These are phyloP conservation scores for Tetramorium bicarinatum DNA, from an alignment of 2,888 invertebrate species.

Conservation along the genomic window DNA sequence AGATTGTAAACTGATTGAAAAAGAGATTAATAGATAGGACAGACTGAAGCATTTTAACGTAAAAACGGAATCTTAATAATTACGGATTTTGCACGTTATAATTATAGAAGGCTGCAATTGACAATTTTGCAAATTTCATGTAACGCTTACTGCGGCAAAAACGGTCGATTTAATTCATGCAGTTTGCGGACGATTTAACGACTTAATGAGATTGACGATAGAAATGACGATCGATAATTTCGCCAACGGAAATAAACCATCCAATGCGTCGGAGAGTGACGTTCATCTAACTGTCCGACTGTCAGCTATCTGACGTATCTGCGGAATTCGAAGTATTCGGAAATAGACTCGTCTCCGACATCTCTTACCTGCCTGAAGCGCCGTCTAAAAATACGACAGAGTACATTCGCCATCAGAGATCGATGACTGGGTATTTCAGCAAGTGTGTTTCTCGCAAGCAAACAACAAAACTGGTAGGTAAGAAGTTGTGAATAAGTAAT, in stretches of 20 bases:
- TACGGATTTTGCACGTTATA: neutral
- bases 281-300: slow-evolving; percentile 57
- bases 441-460: slow-evolving; percentile 23
- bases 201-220: slow-evolving; percentile 45
- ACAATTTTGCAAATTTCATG: slow-evolving; percentile 18
- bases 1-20: neutral
- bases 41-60: neutral
- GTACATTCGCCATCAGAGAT: slow-evolving; percentile 53
- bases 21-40: neutral
- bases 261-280: slow-evolving; percentile 59
- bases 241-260: slow-evolving; percentile 63
- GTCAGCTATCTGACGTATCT: slow-evolving; percentile 65
- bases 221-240: slow-evolving; percentile 56
- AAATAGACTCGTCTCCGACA: slow-evolving; percentile 67
- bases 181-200: slow-evolving; percentile 24
- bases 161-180: slow-evolving; percentile 23
- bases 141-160: neutral
- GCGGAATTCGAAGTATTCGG: slow-evolving; percentile 64
- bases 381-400: slow-evolving; percentile 71
- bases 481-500: neutral
- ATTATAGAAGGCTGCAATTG: neutral
- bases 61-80: neutral
- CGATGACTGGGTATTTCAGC: slow-evolving; percentile 65
- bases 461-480: neutral
- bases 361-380: slow-evolving; percentile 70